Evolutionary conservation across 64 coral and sea anemone genomes (phyloP).

Genomic region (Trachythela sp.): DNA sequence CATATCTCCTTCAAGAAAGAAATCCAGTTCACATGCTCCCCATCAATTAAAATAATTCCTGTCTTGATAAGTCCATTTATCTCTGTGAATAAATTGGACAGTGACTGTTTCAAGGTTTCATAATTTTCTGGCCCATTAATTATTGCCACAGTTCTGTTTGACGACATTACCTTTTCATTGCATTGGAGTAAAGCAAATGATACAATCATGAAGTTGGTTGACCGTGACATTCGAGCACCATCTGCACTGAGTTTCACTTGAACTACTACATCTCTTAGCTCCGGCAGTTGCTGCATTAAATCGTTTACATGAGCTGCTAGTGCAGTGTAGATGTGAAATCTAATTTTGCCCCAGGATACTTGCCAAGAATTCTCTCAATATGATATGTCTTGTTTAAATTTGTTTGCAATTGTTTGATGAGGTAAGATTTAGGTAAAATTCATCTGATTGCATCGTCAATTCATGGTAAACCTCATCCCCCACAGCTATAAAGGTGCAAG

Average conservation of each 20-base stretch:
- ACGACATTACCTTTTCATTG: background rate
- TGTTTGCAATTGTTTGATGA: background rate
- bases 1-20: background rate
- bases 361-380: background rate
- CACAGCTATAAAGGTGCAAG: too few relatives aligned
- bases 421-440: slow-evolving; percentile 1
- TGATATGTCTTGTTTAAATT: background rate
- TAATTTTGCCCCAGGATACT: background rate
- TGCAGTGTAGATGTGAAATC: background rate
- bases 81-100: slow-evolving; percentile 30
- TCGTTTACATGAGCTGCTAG: background rate
- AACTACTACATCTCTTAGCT: too few relatives aligned
- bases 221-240: too few relatives aligned
- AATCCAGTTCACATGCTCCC: background rate
- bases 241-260: too few relatives aligned
- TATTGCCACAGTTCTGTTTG: slow-evolving; percentile 4
- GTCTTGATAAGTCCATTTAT: background rate
- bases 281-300: background rate
- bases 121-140: slow-evolving; percentile 44
- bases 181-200: too few relatives aligned
- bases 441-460: background rate
- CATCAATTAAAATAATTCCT: background rate
- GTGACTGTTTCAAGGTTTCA: slow-evolving; percentile 27
- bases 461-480: background rate
- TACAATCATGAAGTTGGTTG: too few relatives aligned